Base-by-base conservation (phyloP, 2,888 invertebrate species). In the Thereva nobilitata region DNA sequence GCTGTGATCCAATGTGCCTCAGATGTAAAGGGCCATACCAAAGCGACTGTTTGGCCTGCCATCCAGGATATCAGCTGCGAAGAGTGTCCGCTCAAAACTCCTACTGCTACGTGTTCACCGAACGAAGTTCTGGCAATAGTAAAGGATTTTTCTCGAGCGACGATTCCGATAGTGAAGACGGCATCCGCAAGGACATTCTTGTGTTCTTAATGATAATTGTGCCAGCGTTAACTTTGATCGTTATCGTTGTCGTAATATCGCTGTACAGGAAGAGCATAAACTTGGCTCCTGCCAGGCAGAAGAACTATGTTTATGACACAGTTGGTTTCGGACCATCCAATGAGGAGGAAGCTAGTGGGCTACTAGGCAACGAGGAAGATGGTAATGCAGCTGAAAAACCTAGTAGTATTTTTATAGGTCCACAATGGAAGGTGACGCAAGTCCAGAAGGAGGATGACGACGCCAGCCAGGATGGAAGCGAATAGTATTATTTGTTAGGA, bases 21-120 rank as follows among this genome's bases (percentile, higher is more conserved):
- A 72, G 73, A 40, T 81, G 81, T 70, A 74, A 72, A 38, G 81
- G 81, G 3, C 76, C 79, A 0, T 72, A 74, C 23, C 70, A 74
- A 34, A 74, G 76, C n/a, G 76, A 80, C 67, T 81, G 81, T 67
- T 76, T 74, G 65, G 74, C 74, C 52, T 81, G 81, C 61, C 75
- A 70, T 34, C 71, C 76, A 2, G 77, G 79, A 37, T 77, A 77
- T 55, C 76, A 78, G 66, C 67, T 80, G 8, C 76, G 77, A 41
- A 71, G 73, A 57, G 64, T 75, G 49, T 69, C 70, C 10, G 72
- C 73, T 4, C 75, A 75, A 38, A 79, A 80, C 65, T 75, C 79
- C 37, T 78, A 74, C 65, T 80, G 80, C 70, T 76, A 76, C 57
- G 74, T 74, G 0, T 78, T 78, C 65, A 74, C 78, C 40, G 78